phyloP scores from a whole-genome alignment of 37 sponge, comb jelly and placozoan genomes.

The Cladorhizidae sp. region DNA sequence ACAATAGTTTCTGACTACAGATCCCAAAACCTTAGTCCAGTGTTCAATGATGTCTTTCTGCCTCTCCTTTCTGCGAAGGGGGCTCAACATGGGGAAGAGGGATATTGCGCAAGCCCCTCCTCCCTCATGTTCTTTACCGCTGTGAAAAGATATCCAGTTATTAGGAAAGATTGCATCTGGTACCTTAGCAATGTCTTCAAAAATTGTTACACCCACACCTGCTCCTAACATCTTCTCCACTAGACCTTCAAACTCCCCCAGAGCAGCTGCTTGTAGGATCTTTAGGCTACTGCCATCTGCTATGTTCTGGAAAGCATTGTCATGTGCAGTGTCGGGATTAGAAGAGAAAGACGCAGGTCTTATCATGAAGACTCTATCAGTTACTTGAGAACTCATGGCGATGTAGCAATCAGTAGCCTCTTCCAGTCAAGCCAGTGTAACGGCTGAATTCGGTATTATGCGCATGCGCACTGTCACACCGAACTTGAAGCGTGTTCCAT shows the following conservation, averaged over 20 bases:
- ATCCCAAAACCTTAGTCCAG: neutral
- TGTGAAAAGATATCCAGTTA: constrained; percentile 81
- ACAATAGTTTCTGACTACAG: constrained; percentile 50
- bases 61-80: constrained; percentile 44
- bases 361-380: constrained; percentile 64
- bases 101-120: neutral
- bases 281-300: neutral
- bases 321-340: constrained; percentile 50
- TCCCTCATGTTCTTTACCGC: neutral
- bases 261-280: constrained; percentile 11
- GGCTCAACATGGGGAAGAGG: constrained; percentile 73
- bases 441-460: no score
- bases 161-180: constrained; percentile 83
- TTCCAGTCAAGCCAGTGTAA: no score
- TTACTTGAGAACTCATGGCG: constrained; percentile 36
- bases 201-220: constrained; percentile 32
- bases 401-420: no score
- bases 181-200: constrained; percentile 30
- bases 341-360: constrained; percentile 47
- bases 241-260: constrained; percentile 52
- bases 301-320: constrained; percentile 65
- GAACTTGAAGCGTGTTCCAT: no score
- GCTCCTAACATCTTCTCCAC: constrained; percentile 22
- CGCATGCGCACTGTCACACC: no score
- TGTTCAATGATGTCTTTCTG: constrained; percentile 35